Evolutionary conservation across 2,888 invertebrate genomes (phyloP), one percentile per base, ranked within the genome.

Genomic region (Bombylius discolor): DNA sequence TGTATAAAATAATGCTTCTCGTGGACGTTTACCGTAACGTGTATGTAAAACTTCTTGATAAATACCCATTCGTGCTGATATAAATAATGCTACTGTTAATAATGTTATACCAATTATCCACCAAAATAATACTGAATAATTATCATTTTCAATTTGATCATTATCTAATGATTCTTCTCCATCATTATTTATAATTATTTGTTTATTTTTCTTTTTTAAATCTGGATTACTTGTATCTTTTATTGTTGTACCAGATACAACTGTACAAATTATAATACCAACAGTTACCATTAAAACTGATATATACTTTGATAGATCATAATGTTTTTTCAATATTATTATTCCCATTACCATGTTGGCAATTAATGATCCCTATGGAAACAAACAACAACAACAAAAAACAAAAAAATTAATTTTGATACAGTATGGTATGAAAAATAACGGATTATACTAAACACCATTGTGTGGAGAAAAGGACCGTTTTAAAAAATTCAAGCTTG

Each of bases 261-360:
- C 78, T 0, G 98, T 98, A 70, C 96, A 96, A 13, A 93, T 78
- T 0, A 86, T 79, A 56, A 98, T 96, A 8, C 98, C 98, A n/a
- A 82, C 67, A 0, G 95, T 91, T 66, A 99, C 96, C 84, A 97
- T 87, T 9, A 86, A 74, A 8, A 99, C 90, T 0, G 98, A 92
- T 9, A 93, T 59, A 73, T 95, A 97, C 72, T 98, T 97, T 42
- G 86, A 79, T 4, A 83, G 73, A 3, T 84, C 78, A 66, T 97
- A 97, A 52, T 79, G 78, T 67, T 88, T 90, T 65, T 90, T 89
- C 46, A 96, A 72, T 59, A 98, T 87, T 64, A 94, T 77, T 45
- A 93, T 88, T 13, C 96, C 94, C 84, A 98, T 87, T 42, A 95
- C 81, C 87, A 98, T 89, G 72, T 96, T 98, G 0, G 97, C 94